Evolutionary conservation across 2,888 invertebrate species (phyloP).

Genomic region (Mellilla xanthometata): DNA sequence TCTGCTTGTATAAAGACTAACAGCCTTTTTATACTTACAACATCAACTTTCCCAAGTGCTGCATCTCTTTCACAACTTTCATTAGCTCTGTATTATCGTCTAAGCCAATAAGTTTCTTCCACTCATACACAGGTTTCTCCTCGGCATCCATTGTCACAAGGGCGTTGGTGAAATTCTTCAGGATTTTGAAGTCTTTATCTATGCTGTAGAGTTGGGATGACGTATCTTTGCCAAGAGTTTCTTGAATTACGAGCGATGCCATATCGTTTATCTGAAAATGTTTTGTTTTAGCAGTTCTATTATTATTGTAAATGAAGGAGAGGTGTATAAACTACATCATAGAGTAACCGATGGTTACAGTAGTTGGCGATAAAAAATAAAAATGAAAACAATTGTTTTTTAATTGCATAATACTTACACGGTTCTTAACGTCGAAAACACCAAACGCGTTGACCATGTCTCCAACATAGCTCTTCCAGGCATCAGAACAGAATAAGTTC

Average conservation of each 20-base stretch:
- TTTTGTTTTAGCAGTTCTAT: too few relatives aligned
- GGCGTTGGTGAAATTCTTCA: conserved; percentile 55
- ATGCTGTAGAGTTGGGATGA: conserved; percentile 59
- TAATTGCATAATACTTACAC: conserved; percentile 68
- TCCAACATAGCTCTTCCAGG: conserved; percentile 61
- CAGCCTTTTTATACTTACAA: conserved; percentile 52
- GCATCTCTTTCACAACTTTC: conserved; percentile 47
- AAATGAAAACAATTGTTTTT: too few relatives aligned
- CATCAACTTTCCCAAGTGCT: conserved; percentile 59
- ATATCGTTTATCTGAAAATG: conserved; percentile 68
- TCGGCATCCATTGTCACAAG: conserved; percentile 42
- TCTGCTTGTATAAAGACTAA: too few relatives aligned
- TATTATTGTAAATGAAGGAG: too few relatives aligned
- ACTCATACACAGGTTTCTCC: conserved; percentile 39
- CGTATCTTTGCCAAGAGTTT: conserved; percentile 69
- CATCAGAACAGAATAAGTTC: conserved; percentile 57
- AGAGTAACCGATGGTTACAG: not conserved
- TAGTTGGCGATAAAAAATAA: too few relatives aligned
- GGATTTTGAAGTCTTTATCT: conserved; percentile 56
- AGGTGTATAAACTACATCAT: too few relatives aligned
- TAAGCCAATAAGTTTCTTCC: conserved; percentile 51
- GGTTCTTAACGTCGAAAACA: conserved; percentile 61
- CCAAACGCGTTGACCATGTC: conserved; percentile 68
- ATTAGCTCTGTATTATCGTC: conserved; percentile 52
- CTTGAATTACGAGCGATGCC: conserved; percentile 69